Percentiles rank a stretch among this genome's conserved stretches.
Conservation (phyloP, 1,140 invertebrate species). For the Bombus difficillimus region DNA sequence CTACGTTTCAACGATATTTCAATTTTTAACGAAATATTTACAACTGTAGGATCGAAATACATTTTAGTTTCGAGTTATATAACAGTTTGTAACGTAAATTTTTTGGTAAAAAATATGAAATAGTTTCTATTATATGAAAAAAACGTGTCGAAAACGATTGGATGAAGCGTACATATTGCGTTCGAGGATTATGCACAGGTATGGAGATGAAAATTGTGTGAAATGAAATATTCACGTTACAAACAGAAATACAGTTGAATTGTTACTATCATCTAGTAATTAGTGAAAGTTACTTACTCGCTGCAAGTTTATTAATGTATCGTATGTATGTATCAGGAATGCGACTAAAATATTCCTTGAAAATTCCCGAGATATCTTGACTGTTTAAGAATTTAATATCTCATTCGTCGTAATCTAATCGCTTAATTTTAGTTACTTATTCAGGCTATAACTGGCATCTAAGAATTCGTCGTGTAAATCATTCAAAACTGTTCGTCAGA, state of each 20-base stretch:
- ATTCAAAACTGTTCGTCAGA: too few relatives aligned
- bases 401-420: neutral
- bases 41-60: neutral
- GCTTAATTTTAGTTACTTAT: too few relatives aligned
- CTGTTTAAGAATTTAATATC: neutral
- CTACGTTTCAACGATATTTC: too few relatives aligned
- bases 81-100: neutral
- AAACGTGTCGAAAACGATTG: neutral
- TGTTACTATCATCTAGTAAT: neutral
- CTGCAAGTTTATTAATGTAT: neutral
- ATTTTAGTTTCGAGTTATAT: neutral
- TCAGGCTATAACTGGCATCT: too few relatives aligned
- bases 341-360: neutral
- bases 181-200: neutral
- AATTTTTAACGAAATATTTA: neutral
- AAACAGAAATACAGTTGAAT: neutral
- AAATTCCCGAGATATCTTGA: neutral
- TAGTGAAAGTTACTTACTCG: neutral
- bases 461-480: too few relatives aligned
- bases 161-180: neutral
- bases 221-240: neutral
- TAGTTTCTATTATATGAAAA: neutral
- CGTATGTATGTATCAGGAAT: neutral
- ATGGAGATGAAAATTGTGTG: neutral
- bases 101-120: neutral